Evolutionary conservation across 2,888 invertebrate genomes (phyloP).

Genomic region (Heliconius ismenius): DNA sequence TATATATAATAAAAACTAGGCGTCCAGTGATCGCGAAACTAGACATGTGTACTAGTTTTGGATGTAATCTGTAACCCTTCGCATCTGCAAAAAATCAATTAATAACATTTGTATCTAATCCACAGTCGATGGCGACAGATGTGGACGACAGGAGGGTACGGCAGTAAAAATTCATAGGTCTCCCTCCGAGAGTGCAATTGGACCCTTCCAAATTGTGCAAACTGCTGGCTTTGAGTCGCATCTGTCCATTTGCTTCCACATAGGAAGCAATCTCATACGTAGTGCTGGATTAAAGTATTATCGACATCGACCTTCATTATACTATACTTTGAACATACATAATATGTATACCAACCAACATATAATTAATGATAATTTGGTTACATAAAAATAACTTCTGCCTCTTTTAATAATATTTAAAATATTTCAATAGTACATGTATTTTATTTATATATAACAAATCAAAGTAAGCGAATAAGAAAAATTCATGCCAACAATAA

Average conservation of each 20-base stretch:
- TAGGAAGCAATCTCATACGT: constrained; percentile 28
- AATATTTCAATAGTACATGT: background rate
- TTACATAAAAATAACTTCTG: background rate
- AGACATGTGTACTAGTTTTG: constrained; percentile 59
- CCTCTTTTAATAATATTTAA: background rate
- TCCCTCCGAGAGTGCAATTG: constrained; percentile 57
- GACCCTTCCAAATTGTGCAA: constrained; percentile 77
- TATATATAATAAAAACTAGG: background rate
- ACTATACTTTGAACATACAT: background rate
- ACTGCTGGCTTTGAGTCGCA: constrained; percentile 69
- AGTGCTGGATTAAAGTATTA: constrained; percentile 42
- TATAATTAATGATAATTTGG: background rate
- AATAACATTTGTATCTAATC: constrained; percentile 76
- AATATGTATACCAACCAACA: background rate
- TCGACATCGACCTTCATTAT: constrained; percentile 22
- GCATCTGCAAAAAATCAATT: constrained; percentile 68
- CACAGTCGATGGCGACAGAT: constrained; percentile 73
- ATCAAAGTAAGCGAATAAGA: constrained; percentile 3
- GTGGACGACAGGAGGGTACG: constrained; percentile 74
- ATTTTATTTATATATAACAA: background rate
- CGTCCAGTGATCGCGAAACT: constrained; percentile 21
- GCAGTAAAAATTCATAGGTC: constrained; percentile 68
- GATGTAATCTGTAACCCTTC: constrained; percentile 67
- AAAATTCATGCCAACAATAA: constrained; percentile 34
- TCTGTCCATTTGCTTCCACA: constrained; percentile 72